A percentile compares a stretch with the other conserved stretches of the same genome.
Conservation (phyloP, 2,113 vertebrate genomes). For the Mus spicilegus region DNA sequence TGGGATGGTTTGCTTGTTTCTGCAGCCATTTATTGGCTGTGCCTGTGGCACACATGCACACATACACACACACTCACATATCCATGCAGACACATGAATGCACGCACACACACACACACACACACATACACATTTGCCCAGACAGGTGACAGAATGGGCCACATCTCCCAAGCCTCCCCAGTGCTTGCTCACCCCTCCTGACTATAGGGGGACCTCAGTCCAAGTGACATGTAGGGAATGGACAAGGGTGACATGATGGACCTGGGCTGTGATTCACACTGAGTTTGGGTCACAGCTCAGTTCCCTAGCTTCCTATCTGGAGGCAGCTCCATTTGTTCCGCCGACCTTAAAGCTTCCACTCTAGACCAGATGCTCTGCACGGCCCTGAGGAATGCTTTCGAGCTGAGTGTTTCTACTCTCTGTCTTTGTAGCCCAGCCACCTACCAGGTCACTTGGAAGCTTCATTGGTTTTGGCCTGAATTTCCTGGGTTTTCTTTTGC, state of each 20-base stretch:
- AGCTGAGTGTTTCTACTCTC: not conserved
- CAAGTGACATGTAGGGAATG: too few relatives aligned
- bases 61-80: not conserved
- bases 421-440: not conserved
- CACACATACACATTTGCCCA: not conserved
- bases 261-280: not conserved
- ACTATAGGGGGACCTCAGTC: not conserved
- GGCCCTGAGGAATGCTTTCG: not conserved
- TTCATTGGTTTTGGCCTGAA: not conserved
- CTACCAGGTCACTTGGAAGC: not conserved
- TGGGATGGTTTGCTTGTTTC: constrained; percentile 27
- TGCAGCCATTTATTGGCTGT: not conserved
- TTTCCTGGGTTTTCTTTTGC: not conserved
- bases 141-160: not conserved
- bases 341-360: not conserved
- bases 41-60: not conserved
- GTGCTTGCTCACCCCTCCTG: not conserved
- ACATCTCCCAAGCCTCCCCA: not conserved
- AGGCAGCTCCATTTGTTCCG: not conserved
- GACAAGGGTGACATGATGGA: not conserved
- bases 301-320: not conserved
- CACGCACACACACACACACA: not conserved
- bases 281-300: not conserved
- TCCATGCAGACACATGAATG: not conserved
- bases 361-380: not conserved